phyloP scores from a whole-genome alignment of 2,113 vertebrate genomes.

The Pelecanoides urinatrix region DNA sequence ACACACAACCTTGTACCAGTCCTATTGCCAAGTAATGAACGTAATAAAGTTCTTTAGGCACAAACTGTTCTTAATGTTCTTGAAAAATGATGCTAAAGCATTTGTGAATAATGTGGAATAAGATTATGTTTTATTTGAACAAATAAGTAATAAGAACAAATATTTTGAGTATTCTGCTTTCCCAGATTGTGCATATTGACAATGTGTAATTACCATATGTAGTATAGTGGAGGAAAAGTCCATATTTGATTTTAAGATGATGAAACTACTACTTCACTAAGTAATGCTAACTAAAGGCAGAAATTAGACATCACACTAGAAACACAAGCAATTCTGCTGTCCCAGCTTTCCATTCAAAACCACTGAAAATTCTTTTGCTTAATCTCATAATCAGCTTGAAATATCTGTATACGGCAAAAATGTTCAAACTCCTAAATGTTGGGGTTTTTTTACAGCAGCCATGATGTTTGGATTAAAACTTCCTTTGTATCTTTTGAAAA shows the following conservation, averaged over 20 bases:
- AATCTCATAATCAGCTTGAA: conserved; percentile 8
- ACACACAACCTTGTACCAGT: not conserved
- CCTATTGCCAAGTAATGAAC: not conserved
- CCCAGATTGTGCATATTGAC: not conserved
- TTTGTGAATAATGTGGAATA: not conserved
- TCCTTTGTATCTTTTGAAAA: not conserved
- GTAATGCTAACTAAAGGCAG: not conserved
- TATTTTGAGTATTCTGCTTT: not conserved
- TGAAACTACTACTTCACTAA: not conserved
- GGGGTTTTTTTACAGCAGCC: not conserved
- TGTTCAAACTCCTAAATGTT: not conserved
- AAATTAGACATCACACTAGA: not conserved
- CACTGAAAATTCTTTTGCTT: not conserved
- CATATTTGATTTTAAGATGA: not conserved
- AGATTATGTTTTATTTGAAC: not conserved
- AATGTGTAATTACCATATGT: not conserved
- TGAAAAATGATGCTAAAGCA: not conserved
- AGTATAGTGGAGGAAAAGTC: not conserved
- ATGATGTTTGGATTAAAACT: not conserved
- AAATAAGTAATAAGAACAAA: not conserved
- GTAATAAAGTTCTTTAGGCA: not conserved
- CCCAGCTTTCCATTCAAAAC: not conserved
- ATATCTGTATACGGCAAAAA: not conserved
- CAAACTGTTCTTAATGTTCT: not conserved
- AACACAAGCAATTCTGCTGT: not conserved